phyloP scores from a whole-genome alignment of 2,888 invertebrate species.

The Masnerella sp. region DNA sequence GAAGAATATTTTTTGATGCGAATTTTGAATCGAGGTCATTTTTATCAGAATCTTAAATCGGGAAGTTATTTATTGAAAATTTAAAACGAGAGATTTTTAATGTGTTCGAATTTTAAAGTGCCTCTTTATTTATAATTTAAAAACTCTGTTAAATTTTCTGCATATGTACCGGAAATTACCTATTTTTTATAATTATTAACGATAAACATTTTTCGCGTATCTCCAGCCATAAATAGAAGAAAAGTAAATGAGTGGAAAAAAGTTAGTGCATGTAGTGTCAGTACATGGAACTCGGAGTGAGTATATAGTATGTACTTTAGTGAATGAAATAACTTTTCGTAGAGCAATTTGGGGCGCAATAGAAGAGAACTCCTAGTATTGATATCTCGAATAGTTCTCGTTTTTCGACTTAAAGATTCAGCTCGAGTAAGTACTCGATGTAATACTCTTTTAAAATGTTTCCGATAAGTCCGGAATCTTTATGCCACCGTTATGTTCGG shows the following conservation, averaged over 20 bases:
- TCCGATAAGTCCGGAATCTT: conserved; percentile 7
- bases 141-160: no score
- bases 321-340: conserved; percentile 28
- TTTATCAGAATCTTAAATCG: no score
- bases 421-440: conserved; percentile 13
- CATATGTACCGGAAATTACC: no score
- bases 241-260: not conserved
- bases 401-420: conserved; percentile 20
- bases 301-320: conserved; percentile 17
- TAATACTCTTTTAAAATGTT: conserved; percentile 16
- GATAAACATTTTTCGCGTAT: no score
- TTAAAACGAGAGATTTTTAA: no score
- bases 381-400: conserved; percentile 19
- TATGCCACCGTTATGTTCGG: not conserved
- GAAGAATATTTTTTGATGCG: no score
- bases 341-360: conserved; percentile 18
- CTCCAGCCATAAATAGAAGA: not conserved
- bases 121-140: no score
- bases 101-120: no score
- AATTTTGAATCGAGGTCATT: no score
- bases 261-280: no score
- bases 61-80: no score
- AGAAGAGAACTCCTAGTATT: conserved; percentile 13
- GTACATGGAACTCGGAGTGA: not conserved
- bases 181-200: no score